Base-by-base conservation (phyloP, 1,140 invertebrate genomes). In the Drosophila biarmipes region DNA sequence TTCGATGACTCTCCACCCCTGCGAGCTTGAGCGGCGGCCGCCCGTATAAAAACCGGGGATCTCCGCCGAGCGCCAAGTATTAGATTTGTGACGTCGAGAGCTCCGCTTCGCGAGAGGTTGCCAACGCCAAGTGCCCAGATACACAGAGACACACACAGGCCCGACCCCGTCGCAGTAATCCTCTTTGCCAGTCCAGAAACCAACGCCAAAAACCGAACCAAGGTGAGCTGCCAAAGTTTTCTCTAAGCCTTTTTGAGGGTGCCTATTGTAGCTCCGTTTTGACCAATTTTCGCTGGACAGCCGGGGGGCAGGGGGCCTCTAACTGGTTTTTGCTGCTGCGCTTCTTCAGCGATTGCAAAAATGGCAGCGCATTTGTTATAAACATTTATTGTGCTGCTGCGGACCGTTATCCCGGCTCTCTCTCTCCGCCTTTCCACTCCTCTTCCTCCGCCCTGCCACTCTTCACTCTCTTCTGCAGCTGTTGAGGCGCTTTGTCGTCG, bases 291-390 rank as follows among this genome's bases (percentile, higher is more conserved):
- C 21, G 29, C 17, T 49, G 27, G 58, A 40, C 11, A 21, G 5
- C 11, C n/a, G 5, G 17, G 15, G 1, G 38, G 19, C 1, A 6
- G 35, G 12, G 35, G 35, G 14, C n/a, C n/a, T 4, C 42, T 68
- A 71, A 71, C 67, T 71, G 67, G 67, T 71, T 71, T 69, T 48
- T 71, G 64, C 56, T 69, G 67, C 63, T 69, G 67, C 67, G 67
- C 67, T 69, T 71, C 67, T 69, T 56, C 67, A 56, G 69, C 69
- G 67, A 71, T 71, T 69, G 67, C 67, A 69, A 55, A 69, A 69
- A 69, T 43, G 51, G 52, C 66, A 69, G 42, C 49, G 63, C 42
- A 69, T 55, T 71, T 71, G 67, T 69, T 69, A 69, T 71, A 71
- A 71, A 69, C 69, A 71, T 71, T 71, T 71, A 71, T 71, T 56